phyloP scores from a whole-genome alignment of 2,113 vertebrate species.

The Emydocephalus ijimae region DNA sequence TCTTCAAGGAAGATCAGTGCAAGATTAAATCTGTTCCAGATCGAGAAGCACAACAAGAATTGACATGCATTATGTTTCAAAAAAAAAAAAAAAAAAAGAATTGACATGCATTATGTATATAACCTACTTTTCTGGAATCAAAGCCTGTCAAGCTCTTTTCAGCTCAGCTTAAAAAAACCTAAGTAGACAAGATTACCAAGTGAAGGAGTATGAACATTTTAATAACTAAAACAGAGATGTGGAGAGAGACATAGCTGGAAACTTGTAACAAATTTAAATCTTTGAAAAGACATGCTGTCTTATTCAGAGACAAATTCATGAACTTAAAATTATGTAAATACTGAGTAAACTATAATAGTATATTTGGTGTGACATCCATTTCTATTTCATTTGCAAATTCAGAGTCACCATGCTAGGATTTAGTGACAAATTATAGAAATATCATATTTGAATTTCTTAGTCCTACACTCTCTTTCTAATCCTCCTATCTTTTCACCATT shows the following conservation, averaged over 20 bases:
- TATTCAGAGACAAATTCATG: background rate
- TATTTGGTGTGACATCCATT: background rate
- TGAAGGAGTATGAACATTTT: constrained; percentile 19
- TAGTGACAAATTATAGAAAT: background rate
- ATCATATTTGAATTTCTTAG: background rate
- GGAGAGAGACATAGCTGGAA: constrained; percentile 29
- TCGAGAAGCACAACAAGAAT: constrained; percentile 47
- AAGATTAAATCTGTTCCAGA: constrained; percentile 58
- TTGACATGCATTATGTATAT: constrained; percentile 55
- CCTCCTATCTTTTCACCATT: background rate
- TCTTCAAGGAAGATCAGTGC: constrained; percentile 51
- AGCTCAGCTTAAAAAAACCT: constrained; percentile 26
- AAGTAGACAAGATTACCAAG: constrained; percentile 35
- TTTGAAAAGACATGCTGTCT: background rate
- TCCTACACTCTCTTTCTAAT: background rate
- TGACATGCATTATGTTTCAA: constrained; percentile 56
- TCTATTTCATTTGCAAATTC: background rate
- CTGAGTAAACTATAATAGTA: background rate
- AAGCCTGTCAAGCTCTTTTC: constrained; percentile 41
- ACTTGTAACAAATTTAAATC: background rate
- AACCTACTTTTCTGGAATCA: constrained; percentile 47
- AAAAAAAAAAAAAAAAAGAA: too few relatives aligned
- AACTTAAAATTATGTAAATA: background rate
- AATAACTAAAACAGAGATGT: constrained; percentile 17
- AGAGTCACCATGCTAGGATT: background rate